These are phyloP conservation scores for Gobius niger DNA, from an alignment of 2,113 vertebrate genomes.

Conservation along the genomic window DNA sequence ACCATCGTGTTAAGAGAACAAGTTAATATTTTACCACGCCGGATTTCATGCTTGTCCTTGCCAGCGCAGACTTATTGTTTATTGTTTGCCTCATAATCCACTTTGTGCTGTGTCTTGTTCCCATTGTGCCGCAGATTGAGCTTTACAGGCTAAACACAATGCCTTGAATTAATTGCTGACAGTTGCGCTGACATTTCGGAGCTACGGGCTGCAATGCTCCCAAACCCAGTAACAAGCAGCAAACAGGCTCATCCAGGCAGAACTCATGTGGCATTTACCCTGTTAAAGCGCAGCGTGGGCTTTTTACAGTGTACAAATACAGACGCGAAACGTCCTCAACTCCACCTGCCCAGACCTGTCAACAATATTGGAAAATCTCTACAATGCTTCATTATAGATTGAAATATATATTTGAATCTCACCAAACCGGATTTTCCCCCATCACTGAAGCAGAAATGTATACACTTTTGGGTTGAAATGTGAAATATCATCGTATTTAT, in stretches of 20 bases:
- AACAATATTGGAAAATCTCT: not conserved
- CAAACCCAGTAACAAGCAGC: slow-evolving; percentile 2
- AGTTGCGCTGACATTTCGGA: slow-evolving; percentile 8
- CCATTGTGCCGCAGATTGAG: slow-evolving; percentile 12
- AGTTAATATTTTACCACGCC: not conserved
- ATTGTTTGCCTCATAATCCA: slow-evolving; percentile 4
- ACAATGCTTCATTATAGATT: too few species aligned
- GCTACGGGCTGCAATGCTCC: slow-evolving; percentile 10
- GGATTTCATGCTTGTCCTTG: not conserved
- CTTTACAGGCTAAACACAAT: slow-evolving; percentile 5
- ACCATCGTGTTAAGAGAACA: not conserved
- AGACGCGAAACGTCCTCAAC: not conserved
- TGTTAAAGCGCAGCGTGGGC: not conserved
- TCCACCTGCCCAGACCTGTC: not conserved
- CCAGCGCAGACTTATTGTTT: slow-evolving; percentile 1
- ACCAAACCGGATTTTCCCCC: not conserved
- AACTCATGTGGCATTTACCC: not conserved
- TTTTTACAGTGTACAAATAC: not conserved
- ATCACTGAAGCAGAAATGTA: not conserved
- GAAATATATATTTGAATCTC: not conserved
- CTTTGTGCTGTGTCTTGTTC: not conserved
- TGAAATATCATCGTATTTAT: slow-evolving; percentile 1
- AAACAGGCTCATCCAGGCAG: not conserved
- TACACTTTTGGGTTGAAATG: not conserved
- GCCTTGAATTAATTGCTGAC: slow-evolving; percentile 9